These are phyloP conservation scores for Anthoscopus minutus DNA, from an alignment of 2,113 vertebrate species.

Conservation along the genomic window DNA sequence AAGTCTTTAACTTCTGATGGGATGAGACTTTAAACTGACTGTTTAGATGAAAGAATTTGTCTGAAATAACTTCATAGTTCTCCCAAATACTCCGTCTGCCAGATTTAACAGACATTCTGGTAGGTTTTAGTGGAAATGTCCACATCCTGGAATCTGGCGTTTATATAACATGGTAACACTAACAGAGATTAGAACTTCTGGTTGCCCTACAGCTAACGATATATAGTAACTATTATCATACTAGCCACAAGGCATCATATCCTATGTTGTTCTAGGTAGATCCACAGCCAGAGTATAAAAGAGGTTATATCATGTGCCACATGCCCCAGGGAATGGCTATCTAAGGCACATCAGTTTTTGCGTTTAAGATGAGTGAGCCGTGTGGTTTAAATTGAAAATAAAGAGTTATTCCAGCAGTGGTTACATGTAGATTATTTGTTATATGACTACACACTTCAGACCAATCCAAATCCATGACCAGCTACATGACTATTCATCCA, in stretches of 20 bases:
- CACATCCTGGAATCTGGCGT: constrained; percentile 6
- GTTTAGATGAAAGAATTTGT: constrained; percentile 25
- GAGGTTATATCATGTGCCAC: not conserved
- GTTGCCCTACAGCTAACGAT: not conserved
- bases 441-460: not conserved
- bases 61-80: not conserved
- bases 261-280: not conserved
- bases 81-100: constrained; percentile 15
- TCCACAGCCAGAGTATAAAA: not conserved
- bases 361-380: not conserved
- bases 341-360: not conserved
- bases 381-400: not conserved
- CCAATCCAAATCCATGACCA: not conserved
- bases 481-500: not conserved
- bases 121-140: constrained; percentile 7
- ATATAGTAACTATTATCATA: not conserved
- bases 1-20: constrained; percentile 3
- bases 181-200: not conserved
- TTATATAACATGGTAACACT: not conserved
- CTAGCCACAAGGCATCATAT: not conserved
- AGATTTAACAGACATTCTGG: constrained; percentile 6
- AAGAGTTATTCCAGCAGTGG: not conserved
- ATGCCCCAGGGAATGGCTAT: not conserved
- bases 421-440: not conserved
- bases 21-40: constrained; percentile 4